Percentiles rank a stretch among this genome's conserved stretches.
Conservation (phyloP, 23 tunicate genomes). For the Trididemnum miniatum region DNA sequence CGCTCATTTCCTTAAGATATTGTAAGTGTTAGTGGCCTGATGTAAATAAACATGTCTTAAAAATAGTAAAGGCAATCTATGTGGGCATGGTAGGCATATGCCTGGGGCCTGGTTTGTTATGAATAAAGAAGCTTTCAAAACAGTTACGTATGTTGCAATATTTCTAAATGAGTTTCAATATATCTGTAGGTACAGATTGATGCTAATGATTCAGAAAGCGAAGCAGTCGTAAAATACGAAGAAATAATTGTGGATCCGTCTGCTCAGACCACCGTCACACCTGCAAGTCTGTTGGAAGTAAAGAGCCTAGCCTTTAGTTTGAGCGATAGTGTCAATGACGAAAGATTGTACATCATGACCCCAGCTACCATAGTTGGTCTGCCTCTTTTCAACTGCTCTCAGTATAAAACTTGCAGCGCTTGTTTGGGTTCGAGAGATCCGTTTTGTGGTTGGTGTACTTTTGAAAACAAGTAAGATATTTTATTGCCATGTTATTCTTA, state of each 20-base stretch:
- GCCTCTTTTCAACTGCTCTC: constrained; percentile 58
- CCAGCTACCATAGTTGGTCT: constrained; percentile 38
- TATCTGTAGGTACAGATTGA: background rate
- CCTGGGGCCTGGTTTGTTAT: too few relatives aligned
- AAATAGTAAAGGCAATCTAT: too few relatives aligned
- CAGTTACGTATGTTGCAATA: too few relatives aligned
- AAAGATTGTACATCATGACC: constrained; percentile 57
- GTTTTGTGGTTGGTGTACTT: constrained; percentile 90
- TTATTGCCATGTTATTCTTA: too few relatives aligned
- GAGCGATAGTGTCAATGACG: background rate
- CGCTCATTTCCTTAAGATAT: too few relatives aligned
- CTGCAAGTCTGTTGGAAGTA: background rate
- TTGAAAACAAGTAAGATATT: constrained; percentile 72
- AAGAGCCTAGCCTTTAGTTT: constrained; percentile 1
- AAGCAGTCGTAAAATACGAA: background rate
- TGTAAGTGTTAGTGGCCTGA: too few relatives aligned
- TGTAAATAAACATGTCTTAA: too few relatives aligned
- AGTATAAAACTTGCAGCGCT: constrained; percentile 36
- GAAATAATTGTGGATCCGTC: background rate
- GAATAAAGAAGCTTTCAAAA: too few relatives aligned
- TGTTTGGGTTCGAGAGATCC: constrained; percentile 73
- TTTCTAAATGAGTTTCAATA: too few relatives aligned
- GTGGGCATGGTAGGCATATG: too few relatives aligned
- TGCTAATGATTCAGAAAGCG: background rate
- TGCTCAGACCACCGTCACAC: background rate